phyloP scores from a whole-genome alignment of 2,888 invertebrate species.

The Scaeva pyrastri region DNA sequence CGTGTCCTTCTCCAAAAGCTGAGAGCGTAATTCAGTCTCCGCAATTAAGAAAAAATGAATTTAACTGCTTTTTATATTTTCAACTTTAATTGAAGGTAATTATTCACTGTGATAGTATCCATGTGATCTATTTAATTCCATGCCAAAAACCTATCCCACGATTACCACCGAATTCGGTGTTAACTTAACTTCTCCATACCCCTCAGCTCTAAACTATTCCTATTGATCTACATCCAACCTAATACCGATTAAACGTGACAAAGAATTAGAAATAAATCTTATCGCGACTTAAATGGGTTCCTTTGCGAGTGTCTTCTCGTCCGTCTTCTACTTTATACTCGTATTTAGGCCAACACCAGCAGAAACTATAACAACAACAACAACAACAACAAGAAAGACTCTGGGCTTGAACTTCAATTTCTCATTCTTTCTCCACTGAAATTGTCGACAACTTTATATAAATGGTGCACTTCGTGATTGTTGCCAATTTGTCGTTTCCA shows the following conservation, averaged over 20 bases:
- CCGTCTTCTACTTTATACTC: neutral
- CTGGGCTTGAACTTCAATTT: slow-evolving; percentile 60
- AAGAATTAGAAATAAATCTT: slow-evolving; percentile 52
- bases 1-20: too few relatives aligned
- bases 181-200: neutral
- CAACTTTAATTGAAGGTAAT: too few relatives aligned
- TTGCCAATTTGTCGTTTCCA: slow-evolving; percentile 57
- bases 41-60: too few relatives aligned
- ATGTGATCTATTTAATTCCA: neutral
- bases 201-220: slow-evolving; percentile 9
- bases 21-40: too few relatives aligned
- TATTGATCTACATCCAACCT: slow-evolving; percentile 41
- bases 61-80: too few relatives aligned
- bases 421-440: slow-evolving; percentile 38
- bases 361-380: too few relatives aligned
- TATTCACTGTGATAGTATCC: neutral
- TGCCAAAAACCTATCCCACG: neutral
- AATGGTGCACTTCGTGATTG: slow-evolving; percentile 47
- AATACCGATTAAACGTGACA: slow-evolving; percentile 64
- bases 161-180: neutral
- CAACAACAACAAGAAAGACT: too few relatives aligned
- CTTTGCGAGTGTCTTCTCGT: neutral
- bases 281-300: neutral
- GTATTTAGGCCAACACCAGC: slow-evolving; percentile 12
- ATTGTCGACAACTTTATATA: slow-evolving; percentile 66